Evolutionary conservation across 2,797 vertebrate species (phyloP).

Genomic region (Coluber constrictor): DNA sequence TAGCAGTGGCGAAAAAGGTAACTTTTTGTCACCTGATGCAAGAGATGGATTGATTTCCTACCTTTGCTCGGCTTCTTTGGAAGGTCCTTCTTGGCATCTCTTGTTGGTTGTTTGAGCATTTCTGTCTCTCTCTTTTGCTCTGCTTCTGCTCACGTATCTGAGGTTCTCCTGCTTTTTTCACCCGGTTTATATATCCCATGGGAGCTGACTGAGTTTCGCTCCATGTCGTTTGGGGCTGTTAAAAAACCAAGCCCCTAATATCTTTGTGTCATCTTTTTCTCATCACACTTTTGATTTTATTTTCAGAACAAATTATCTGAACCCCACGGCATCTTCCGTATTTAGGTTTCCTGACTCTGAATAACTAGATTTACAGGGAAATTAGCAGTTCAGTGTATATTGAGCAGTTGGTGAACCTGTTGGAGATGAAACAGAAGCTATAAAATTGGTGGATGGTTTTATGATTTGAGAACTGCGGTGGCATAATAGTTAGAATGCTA

Average conservation of each 20-base stretch:
- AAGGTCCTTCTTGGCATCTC: rapidly evolving
- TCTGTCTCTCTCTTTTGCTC: background rate
- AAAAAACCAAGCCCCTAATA: background rate
- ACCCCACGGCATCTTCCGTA: background rate
- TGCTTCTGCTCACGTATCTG: too few species aligned
- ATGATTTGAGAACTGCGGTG: background rate
- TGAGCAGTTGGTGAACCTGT: background rate
- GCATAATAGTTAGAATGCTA: too few species aligned
- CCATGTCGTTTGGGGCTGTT: background rate
- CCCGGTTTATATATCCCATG: background rate
- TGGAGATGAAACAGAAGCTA: background rate
- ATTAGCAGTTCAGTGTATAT: background rate
- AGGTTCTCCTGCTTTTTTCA: background rate
- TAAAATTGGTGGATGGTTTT: background rate
- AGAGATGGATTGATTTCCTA: background rate
- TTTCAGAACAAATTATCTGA: background rate
- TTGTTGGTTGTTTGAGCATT: background rate
- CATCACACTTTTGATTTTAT: background rate
- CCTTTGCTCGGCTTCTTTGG: background rate
- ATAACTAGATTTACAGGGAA: background rate
- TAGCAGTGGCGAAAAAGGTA: background rate
- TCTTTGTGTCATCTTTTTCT: background rate
- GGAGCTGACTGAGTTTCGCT: background rate
- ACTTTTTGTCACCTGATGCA: background rate
- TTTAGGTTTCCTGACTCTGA: background rate